Conservation (phyloP, 2,888 invertebrate species). For the Tipula unca region DNA sequence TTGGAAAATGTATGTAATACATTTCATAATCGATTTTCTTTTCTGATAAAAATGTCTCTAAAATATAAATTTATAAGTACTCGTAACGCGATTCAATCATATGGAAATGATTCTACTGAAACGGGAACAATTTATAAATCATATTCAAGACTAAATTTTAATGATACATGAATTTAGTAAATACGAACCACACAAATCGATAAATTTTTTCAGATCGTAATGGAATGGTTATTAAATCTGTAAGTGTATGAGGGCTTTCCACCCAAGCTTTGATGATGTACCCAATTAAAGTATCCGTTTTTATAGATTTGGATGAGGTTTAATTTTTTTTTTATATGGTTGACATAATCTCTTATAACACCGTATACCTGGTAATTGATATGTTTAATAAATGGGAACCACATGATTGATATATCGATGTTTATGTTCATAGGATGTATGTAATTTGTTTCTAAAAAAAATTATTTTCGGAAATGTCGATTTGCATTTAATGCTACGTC, state of each 20-base stretch:
- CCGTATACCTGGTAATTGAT: not conserved
- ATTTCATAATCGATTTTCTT: not conserved
- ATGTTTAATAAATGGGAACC: not conserved
- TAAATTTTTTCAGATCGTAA: not conserved
- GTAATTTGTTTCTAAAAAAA: not conserved
- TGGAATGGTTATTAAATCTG: not conserved
- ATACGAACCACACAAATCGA: not conserved
- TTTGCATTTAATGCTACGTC: not conserved
- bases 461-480: not conserved
- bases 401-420: not conserved
- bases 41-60: not conserved
- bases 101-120: not conserved
- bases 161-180: not conserved
- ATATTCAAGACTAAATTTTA: not conserved
- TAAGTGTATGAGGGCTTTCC: not conserved
- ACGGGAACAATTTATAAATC: not conserved
- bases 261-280: not conserved
- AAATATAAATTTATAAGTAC: not conserved
- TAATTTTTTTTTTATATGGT: not conserved
- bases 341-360: not conserved
- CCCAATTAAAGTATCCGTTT: not conserved
- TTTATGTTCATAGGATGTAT: not conserved
- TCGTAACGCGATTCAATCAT: not conserved
- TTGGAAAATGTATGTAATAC: too few species aligned
- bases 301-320: not conserved